phyloP scores from a whole-genome alignment of 2,888 invertebrate species.

The Idaea straminata region DNA sequence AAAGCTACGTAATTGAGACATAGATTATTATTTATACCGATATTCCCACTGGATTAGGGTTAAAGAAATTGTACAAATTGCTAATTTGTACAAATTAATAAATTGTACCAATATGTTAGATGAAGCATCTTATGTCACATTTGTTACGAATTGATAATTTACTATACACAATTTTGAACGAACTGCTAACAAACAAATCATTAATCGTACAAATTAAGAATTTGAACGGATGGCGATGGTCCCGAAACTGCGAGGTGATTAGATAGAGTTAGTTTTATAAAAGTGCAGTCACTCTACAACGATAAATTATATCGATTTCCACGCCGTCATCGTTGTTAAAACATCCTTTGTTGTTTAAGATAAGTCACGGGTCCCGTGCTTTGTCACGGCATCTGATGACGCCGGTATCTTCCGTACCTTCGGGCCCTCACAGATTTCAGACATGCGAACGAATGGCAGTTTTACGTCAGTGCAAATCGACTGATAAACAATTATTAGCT shows the following conservation, averaged over 20 bases:
- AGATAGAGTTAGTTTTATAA: not conserved
- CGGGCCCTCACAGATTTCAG: not conserved
- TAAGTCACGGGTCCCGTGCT: not conserved
- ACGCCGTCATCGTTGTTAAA: not conserved
- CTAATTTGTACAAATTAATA: too few relatives aligned
- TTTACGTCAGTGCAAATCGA: too few relatives aligned
- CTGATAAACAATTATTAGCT: too few relatives aligned
- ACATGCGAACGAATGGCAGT: not conserved
- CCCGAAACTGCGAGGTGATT: not conserved
- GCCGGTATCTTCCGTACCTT: not conserved
- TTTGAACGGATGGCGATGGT: too few relatives aligned
- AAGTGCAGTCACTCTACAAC: not conserved
- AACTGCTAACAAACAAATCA: too few relatives aligned
- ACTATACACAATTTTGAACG: too few relatives aligned
- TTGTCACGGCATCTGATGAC: not conserved
- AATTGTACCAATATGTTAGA: too few relatives aligned
- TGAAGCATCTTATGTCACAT: too few relatives aligned
- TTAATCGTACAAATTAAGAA: too few relatives aligned
- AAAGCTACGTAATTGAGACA: not conserved
- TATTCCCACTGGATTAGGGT: too few relatives aligned
- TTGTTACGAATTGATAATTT: too few relatives aligned
- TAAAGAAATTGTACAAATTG: too few relatives aligned
- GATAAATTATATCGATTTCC: not conserved
- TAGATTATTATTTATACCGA: not conserved
- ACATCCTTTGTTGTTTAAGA: slow-evolving; percentile 1